A percentile compares a stretch with the other conserved stretches of the same genome.
Conservation (phyloP, 2,797 vertebrate species). For the Euthynnus affinis region DNA sequence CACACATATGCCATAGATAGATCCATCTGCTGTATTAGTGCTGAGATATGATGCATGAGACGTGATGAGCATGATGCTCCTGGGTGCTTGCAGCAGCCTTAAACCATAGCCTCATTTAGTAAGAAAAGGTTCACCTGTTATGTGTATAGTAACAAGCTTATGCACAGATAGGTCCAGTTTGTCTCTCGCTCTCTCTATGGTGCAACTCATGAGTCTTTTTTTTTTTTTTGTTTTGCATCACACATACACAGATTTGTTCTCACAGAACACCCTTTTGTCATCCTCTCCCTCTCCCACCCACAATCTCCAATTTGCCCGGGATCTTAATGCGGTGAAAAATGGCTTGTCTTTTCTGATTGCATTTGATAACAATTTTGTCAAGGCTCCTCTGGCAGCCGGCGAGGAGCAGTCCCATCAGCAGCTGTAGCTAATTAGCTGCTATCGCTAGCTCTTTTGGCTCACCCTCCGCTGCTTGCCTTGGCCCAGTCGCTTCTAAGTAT, state of each 20-base stretch:
- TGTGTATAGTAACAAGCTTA: slow-evolving; percentile 19
- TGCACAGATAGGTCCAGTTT: slow-evolving; percentile 31
- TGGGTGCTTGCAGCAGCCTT: slow-evolving; percentile 35
- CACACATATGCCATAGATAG: slow-evolving; percentile 30
- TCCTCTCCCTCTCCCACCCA: slow-evolving; percentile 31
- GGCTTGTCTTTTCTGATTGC: slow-evolving; percentile 83
- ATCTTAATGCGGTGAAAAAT: slow-evolving; percentile 80
- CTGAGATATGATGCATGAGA: slow-evolving; percentile 12
- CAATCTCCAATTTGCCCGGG: slow-evolving; percentile 59
- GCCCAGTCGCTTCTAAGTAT: slow-evolving; percentile 79
- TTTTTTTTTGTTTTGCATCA: slow-evolving; percentile 20
- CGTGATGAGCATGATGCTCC: slow-evolving; percentile 35
- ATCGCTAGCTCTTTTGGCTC: slow-evolving; percentile 89
- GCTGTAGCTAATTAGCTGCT: slow-evolving; percentile 91
- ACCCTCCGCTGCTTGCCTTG: slow-evolving; percentile 78
- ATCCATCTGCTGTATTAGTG: slow-evolving; percentile 45
- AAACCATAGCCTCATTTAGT: slow-evolving; percentile 56
- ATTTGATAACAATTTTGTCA: slow-evolving; percentile 88
- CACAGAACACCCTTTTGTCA: slow-evolving; percentile 36
- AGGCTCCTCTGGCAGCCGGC: slow-evolving; percentile 82
- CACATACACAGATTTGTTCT: slow-evolving; percentile 30
- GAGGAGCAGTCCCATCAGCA: slow-evolving; percentile 88
- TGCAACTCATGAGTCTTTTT: slow-evolving; percentile 19
- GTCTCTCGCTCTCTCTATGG: slow-evolving; percentile 9
- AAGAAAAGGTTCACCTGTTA: slow-evolving; percentile 56